A percentile compares a stretch with the other conserved stretches of the same genome.
These are phyloP conservation scores for Sparus aurata DNA, from an alignment of 2,797 vertebrate species.

Conservation along the genomic window DNA sequence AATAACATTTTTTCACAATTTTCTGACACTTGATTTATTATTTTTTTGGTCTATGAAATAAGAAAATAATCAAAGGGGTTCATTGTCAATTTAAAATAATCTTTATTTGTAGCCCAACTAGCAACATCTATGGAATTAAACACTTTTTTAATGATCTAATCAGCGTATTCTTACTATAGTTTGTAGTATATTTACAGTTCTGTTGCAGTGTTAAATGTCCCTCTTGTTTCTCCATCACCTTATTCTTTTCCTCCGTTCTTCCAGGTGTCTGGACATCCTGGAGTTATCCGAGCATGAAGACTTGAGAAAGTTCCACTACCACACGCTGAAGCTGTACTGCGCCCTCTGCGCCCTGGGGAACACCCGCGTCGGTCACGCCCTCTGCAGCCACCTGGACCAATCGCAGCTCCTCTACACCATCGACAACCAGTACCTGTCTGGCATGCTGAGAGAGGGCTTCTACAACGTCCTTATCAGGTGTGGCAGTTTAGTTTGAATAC, in stretches of 20 bases:
- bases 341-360: constrained; percentile 98
- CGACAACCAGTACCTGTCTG: constrained; percentile 96
- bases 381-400: constrained; percentile 96
- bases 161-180: background rate
- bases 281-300: constrained; percentile 96
- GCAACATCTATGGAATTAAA: too few species aligned
- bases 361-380: constrained; percentile 94
- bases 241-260: background rate
- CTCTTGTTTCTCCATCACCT: background rate
- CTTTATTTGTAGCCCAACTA: too few species aligned
- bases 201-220: background rate
- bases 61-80: too few species aligned
- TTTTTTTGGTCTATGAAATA: too few species aligned
- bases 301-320: constrained; percentile 95
- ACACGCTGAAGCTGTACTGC: constrained; percentile 95
- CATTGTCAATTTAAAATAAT: too few species aligned
- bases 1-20: too few species aligned
- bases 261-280: constrained; percentile 95
- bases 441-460: constrained; percentile 96
- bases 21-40: too few species aligned
- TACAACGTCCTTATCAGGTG: constrained; percentile 94
- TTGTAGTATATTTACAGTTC: background rate
- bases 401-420: constrained; percentile 96
- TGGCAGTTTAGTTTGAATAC: constrained; percentile 32
- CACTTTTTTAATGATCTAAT: too few species aligned